Conservation (phyloP, 2,113 vertebrate genomes). For the Cavia aperea region DNA sequence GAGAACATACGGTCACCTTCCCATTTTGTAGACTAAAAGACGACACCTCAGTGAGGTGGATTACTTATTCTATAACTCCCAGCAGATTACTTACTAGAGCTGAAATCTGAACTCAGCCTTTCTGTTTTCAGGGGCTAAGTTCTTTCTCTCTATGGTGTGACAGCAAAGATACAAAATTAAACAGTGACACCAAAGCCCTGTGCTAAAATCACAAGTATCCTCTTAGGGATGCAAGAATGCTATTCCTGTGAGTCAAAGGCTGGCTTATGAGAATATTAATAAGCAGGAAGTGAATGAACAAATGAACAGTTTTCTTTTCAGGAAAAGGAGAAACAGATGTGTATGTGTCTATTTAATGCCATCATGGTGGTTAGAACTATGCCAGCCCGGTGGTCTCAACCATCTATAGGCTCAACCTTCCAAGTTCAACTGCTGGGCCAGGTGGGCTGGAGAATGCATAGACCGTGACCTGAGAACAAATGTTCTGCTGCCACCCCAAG, state of each 20-base stretch:
- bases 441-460: neutral
- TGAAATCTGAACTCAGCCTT: neutral
- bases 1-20: neutral
- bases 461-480: neutral
- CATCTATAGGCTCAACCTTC: too few relatives aligned
- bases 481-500: neutral
- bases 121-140: neutral
- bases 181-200: neutral
- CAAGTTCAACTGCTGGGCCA: neutral
- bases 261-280: neutral
- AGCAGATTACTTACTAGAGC: rapidly evolving
- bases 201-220: neutral
- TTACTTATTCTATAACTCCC: neutral
- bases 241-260: neutral
- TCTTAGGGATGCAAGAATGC: neutral
- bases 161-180: neutral
- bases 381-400: neutral
- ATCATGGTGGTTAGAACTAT: neutral
- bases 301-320: neutral
- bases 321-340: neutral
- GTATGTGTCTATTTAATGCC: neutral
- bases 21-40: neutral
- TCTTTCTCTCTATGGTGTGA: neutral
- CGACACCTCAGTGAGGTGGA: neutral
- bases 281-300: neutral